Percentiles rank a stretch among this genome's conserved stretches.
phyloP scores from a whole-genome alignment of 1,140 invertebrate species.

The Muscidifurax raptorellus region DNA sequence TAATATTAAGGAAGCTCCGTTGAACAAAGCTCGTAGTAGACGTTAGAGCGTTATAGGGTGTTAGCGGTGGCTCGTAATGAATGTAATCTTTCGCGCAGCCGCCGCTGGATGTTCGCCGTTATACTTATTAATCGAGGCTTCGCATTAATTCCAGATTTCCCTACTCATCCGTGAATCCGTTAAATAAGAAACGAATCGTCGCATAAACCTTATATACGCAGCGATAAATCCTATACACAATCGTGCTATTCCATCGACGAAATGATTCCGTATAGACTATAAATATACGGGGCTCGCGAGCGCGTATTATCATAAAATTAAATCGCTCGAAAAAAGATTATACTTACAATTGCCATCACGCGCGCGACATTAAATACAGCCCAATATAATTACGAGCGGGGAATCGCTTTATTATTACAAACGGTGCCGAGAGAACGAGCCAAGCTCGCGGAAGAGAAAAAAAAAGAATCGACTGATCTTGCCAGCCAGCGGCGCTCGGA shows the following conservation, averaged over 20 bases:
- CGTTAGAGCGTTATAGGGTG: neutral
- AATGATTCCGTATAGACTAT: neutral
- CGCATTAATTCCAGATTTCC: neutral
- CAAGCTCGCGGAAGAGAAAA: neutral
- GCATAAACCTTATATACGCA: too few relatives aligned
- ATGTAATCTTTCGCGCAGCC: neutral
- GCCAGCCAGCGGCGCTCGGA: neutral
- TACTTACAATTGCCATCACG: neutral
- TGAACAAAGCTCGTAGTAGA: neutral
- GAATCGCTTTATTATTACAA: constrained; percentile 21
- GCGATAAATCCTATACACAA: too few relatives aligned
- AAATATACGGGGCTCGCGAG: neutral
- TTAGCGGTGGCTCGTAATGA: neutral
- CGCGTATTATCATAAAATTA: constrained; percentile 1
- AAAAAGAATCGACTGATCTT: constrained; percentile 4
- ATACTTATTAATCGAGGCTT: too few relatives aligned
- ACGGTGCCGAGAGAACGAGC: neutral
- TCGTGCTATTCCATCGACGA: too few relatives aligned
- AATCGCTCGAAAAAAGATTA: constrained; percentile 3
- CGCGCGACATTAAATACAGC: neutral
- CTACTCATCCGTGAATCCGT: too few relatives aligned
- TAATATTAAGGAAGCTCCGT: neutral
- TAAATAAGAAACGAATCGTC: too few relatives aligned
- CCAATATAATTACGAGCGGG: constrained; percentile 19
- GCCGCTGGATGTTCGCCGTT: too few relatives aligned